Evolutionary conservation across 1,140 invertebrate genomes (phyloP).

Genomic region (Tetraneura akinire): DNA sequence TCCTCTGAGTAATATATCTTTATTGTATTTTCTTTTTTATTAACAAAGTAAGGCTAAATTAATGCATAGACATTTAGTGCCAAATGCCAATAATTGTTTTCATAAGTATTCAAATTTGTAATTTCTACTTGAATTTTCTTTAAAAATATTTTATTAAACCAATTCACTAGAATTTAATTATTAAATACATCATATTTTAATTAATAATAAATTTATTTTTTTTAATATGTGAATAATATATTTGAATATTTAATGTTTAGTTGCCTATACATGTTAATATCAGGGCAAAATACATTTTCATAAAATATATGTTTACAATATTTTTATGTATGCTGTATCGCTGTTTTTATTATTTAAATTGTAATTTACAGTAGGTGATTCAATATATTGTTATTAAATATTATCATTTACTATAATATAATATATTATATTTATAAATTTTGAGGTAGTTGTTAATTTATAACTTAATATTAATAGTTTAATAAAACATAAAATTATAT

Average conservation of each 20-base stretch:
- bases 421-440: neutral
- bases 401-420: neutral
- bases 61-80: neutral
- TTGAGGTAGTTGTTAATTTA: no score
- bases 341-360: neutral
- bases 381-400: neutral
- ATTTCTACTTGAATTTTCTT: slow-evolving; percentile 14
- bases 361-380: neutral
- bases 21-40: slow-evolving; percentile 49
- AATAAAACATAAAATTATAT: no score
- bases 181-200: neutral
- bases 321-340: neutral
- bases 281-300: neutral
- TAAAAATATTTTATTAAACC: slow-evolving; percentile 23
- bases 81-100: slow-evolving; percentile 16
- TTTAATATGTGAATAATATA: slow-evolving; percentile 22
- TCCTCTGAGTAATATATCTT: slow-evolving; percentile 39
- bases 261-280: slow-evolving; percentile 32
- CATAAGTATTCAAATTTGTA: slow-evolving; percentile 2
- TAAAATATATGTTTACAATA: neutral
- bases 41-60: slow-evolving; percentile 29
- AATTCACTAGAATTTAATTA: neutral
- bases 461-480: no score
- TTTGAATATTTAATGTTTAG: neutral
- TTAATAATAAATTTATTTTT: slow-evolving; percentile 18